Evolutionary conservation across 1,140 invertebrate species (phyloP), one percentile per base, ranked within the genome.

Genomic region (Dufourea novaeangliae): DNA sequence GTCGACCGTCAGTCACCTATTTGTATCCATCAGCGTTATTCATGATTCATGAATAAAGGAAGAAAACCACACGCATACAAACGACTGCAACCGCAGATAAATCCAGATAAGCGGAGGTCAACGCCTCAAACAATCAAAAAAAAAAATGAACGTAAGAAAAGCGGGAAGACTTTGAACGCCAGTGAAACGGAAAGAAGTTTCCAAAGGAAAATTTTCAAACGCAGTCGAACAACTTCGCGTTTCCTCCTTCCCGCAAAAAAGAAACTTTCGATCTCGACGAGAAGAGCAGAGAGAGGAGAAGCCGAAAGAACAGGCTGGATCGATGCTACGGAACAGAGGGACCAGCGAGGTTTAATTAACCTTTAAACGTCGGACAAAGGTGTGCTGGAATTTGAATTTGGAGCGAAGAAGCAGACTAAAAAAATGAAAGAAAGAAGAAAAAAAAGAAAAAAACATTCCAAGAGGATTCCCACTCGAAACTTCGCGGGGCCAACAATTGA

Each of bases 401-500:
- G 61, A 39, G 20, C 3, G 34, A 25, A 52, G 62, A 29, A n/a
- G 37, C n/a, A 50, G 5, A n/a, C 5, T 7, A 7, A 17, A 8
- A 7, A 46, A 14, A 46, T 4, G 17, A 22, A 4, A n/a, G 20
- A 22, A 5, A 22, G 32, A 61, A 20, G 10, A 10, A 14, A 10
- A 25, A 2, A 27, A 1, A 8, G 7, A 34, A 11, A 32, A 22
- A 22, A 34, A 20, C 14, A n/a, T 20, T 6, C 20, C 12, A 27
- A 32, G 14, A 56, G 41, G 27, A n/a, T n/a, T n/a, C n/a, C 20
- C 37, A 29, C 29, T 57, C 52, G 22, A 44, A 69, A 76, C 29
- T 76, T 76, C 7, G 52, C 54, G 22, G 29, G 73, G n/a, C n/a
- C 73, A 76, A 69, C 73, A 68, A 76, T 76, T 76, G 73, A 76